Conservation (phyloP, 2,797 vertebrate species). For the Peromyscus eremicus region DNA sequence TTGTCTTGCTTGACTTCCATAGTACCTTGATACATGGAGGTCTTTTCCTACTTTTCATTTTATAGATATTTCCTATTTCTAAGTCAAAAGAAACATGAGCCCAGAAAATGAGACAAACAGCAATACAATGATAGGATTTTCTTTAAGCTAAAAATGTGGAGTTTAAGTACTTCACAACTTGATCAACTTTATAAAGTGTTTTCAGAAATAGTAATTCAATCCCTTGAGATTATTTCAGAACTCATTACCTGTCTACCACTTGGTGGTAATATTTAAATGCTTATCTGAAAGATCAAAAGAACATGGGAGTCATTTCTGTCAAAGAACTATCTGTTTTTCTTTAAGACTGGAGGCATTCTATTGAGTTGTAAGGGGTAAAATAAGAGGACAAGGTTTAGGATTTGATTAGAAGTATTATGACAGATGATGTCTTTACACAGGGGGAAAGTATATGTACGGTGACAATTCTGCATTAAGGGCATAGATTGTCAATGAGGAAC, state of each 20-base stretch:
- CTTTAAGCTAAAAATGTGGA: background rate
- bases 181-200: background rate
- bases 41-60: background rate
- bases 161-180: background rate
- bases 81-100: background rate
- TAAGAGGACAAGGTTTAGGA: background rate
- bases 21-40: background rate
- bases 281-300: background rate
- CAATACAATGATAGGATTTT: background rate
- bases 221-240: conserved; percentile 3
- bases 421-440: conserved; percentile 32
- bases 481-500: conserved; percentile 51
- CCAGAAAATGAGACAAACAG: background rate
- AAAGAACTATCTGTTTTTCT: conserved; percentile 26
- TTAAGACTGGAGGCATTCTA: conserved; percentile 43
- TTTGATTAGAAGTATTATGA: conserved; percentile 23
- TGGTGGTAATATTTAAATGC: conserved; percentile 23
- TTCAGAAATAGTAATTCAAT: conserved; percentile 42
- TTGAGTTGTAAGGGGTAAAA: background rate
- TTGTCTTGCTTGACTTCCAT: conserved; percentile 26
- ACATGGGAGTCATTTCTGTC: conserved; percentile 22
- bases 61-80: background rate
- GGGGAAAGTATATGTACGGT: conserved; percentile 11
- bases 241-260: background rate
- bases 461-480: conserved; percentile 37